A percentile compares a stretch with the other conserved stretches of the same genome.
Evolutionary conservation across 2,797 vertebrate species (phyloP).

Genomic region (Philypnodon macrostomus): DNA sequence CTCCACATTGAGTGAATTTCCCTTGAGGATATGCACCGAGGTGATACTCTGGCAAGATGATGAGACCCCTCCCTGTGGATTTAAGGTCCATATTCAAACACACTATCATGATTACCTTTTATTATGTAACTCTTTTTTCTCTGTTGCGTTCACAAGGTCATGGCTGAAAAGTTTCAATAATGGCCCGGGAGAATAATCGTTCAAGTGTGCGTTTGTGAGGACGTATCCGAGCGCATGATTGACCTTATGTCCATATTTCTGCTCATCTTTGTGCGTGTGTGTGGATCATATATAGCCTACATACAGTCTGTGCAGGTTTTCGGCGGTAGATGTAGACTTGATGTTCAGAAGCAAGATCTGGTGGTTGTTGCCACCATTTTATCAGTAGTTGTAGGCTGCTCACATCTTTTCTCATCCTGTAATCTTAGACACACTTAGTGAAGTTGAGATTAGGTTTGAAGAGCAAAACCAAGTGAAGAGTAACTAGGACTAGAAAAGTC

Average conservation of each 20-base stretch:
- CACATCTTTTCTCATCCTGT: too few relatives aligned
- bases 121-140: constrained; percentile 42
- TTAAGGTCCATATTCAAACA: constrained; percentile 64
- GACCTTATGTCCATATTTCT: constrained; percentile 38
- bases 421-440: too few relatives aligned
- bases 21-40: constrained; percentile 32
- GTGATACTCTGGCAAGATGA: constrained; percentile 45
- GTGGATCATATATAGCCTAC: constrained; percentile 18
- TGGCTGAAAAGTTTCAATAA: constrained; percentile 60
- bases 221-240: constrained; percentile 42
- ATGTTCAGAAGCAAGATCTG: too few relatives aligned
- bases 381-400: too few relatives aligned
- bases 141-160: constrained; percentile 53
- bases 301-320: too few relatives aligned
- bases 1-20: constrained; percentile 20
- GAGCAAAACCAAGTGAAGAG: too few relatives aligned
- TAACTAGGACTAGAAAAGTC: too few relatives aligned
- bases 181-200: constrained; percentile 56
- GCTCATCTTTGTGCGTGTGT: constrained; percentile 14
- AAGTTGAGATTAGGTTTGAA: too few relatives aligned
- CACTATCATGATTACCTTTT: constrained; percentile 42
- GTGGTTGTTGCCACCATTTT: too few relatives aligned
- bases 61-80: constrained; percentile 50
- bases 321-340: too few relatives aligned
- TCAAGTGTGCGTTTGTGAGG: constrained; percentile 45